phyloP scores from a whole-genome alignment of 2,797 vertebrate species.

The Centropyge bicolor region DNA sequence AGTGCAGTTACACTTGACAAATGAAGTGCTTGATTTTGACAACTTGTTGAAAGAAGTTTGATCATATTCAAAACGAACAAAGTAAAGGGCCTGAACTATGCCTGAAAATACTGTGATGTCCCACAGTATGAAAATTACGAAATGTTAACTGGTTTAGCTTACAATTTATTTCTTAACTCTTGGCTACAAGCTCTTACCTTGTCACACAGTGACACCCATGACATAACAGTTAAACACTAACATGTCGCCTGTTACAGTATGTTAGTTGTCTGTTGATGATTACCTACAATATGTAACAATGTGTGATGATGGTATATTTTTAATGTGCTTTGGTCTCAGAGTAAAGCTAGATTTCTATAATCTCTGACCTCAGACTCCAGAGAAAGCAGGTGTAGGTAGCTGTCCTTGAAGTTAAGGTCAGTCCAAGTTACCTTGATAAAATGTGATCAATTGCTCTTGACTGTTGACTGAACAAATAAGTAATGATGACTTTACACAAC shows the following conservation, averaged over 20 bases:
- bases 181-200: neutral
- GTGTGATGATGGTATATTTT: neutral
- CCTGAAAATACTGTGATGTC: neutral
- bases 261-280: neutral
- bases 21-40: neutral
- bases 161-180: neutral
- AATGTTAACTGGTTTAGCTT: neutral
- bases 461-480: neutral
- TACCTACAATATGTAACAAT: neutral
- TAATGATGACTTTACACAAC: neutral
- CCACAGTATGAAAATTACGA: neutral
- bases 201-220: neutral
- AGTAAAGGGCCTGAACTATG: neutral
- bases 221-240: neutral
- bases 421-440: neutral
- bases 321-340: neutral
- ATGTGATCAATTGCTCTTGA: neutral
- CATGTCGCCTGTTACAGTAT: neutral
- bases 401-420: no score
- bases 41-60: neutral
- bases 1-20: neutral
- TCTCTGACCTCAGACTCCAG: neutral
- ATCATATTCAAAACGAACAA: neutral
- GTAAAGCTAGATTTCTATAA: neutral
- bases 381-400: neutral